phyloP scores from a whole-genome alignment of 2,113 vertebrate species.

The Piprites chloris region DNA sequence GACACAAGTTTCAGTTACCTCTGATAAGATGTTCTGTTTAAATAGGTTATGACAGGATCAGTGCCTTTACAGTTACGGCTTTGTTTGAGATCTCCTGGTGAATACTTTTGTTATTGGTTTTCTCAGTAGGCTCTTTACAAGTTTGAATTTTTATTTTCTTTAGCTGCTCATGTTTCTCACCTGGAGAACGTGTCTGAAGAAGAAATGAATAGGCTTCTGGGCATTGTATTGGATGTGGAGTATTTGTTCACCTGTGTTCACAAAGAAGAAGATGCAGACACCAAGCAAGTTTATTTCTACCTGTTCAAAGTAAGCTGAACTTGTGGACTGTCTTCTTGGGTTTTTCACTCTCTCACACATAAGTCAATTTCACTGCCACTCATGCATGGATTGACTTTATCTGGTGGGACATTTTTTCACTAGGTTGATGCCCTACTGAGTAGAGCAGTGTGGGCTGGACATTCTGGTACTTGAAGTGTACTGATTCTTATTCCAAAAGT shows the following conservation, averaged over 20 bases:
- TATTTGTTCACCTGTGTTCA: slow-evolving; percentile 97
- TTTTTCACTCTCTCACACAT: background rate
- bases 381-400: background rate
- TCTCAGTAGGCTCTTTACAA: background rate
- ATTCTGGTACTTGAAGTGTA: rapidly evolving
- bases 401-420: background rate
- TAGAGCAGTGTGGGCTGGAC: background rate
- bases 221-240: slow-evolving; percentile 95
- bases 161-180: slow-evolving; percentile 96
- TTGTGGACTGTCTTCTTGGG: background rate
- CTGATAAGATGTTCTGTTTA: background rate
- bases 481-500: background rate
- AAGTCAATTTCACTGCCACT: background rate
- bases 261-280: slow-evolving; percentile 98
- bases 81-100: background rate
- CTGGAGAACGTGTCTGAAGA: slow-evolving; percentile 95
- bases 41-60: background rate
- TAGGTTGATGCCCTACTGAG: background rate
- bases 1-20: background rate
- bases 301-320: slow-evolving; percentile 90
- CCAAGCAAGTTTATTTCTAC: slow-evolving; percentile 99
- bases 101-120: background rate
- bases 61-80: background rate
- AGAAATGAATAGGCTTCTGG: slow-evolving; percentile 94
- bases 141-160: slow-evolving; percentile 10